Conservation (phyloP, 2,797 vertebrate genomes). For the Anguilla anguilla region DNA sequence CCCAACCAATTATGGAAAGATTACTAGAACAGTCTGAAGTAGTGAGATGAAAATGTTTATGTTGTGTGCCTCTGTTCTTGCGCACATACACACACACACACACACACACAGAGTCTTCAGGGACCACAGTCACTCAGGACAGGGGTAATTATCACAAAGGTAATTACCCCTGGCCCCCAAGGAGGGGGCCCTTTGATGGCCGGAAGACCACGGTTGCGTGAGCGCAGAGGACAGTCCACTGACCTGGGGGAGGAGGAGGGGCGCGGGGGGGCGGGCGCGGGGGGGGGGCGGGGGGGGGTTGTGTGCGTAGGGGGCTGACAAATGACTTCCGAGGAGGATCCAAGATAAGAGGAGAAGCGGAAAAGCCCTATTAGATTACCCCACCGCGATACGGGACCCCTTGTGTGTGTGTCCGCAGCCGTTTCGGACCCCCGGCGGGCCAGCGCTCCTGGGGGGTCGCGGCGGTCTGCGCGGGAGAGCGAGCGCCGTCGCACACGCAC, state of each 20-base stretch:
- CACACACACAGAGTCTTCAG: neutral
- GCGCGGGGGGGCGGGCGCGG: neutral
- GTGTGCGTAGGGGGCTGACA: neutral
- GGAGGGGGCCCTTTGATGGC: constrained; percentile 46
- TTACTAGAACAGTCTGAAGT: neutral
- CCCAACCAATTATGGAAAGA: no score
- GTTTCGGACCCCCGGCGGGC: neutral
- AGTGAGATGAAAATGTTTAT: neutral
- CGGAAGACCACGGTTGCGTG: neutral
- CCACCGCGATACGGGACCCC: constrained; percentile 27
- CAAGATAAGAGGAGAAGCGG: constrained; percentile 56
- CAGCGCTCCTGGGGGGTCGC: neutral
- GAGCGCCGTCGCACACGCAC: neutral
- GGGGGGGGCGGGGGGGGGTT: neutral
- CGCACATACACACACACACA: neutral
- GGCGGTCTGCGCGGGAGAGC: neutral
- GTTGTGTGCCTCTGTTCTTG: neutral
- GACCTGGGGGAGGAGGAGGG: constrained; percentile 31
- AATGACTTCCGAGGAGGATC: constrained; percentile 43
- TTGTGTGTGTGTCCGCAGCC: neutral
- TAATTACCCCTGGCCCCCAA: constrained; percentile 29
- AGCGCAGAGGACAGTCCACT: constrained; percentile 26
- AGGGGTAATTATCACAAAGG: neutral
- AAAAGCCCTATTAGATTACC: constrained; percentile 52
- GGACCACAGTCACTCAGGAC: neutral